A percentile compares a stretch with the other conserved stretches of the same genome.
These are phyloP conservation scores for Chaetodon trifascialis DNA, from an alignment of 2,113 vertebrate genomes.

Conservation along the genomic window DNA sequence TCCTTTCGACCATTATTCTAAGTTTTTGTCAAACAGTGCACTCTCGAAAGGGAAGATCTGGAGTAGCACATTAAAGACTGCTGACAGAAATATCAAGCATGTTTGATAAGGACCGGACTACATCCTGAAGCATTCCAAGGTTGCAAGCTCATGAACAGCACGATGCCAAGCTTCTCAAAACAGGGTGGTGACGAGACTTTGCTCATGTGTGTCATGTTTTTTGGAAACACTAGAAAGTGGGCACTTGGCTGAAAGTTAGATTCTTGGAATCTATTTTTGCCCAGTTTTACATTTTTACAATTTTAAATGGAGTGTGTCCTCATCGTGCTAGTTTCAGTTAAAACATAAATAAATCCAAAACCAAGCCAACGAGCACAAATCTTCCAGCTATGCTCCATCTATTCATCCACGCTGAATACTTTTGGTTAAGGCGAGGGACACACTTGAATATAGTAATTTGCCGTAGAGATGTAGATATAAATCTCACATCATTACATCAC, in stretches of 20 bases:
- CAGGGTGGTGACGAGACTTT: constrained; percentile 10
- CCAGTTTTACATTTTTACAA: not conserved
- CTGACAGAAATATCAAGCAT: not conserved
- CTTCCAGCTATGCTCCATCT: constrained; percentile 9
- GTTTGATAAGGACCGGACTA: not conserved
- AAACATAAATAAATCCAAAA: constrained; percentile 41
- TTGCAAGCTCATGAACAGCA: not conserved
- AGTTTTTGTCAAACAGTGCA: not conserved
- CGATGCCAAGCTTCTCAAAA: not conserved
- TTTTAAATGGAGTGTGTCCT: constrained; percentile 15
- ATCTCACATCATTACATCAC: constrained; percentile 87
- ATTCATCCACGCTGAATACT: constrained; percentile 52
- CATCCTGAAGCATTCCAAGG: constrained; percentile 1
- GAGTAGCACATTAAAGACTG: not conserved
- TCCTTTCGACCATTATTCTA: not conserved
- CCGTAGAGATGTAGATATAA: constrained; percentile 83
- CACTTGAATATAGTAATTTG: constrained; percentile 83
- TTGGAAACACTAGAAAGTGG: not conserved
- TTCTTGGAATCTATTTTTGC: constrained; percentile 12
- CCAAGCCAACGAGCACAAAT: constrained; percentile 35
- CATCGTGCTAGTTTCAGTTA: constrained; percentile 7
- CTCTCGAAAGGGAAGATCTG: not conserved
- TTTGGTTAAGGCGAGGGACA: not conserved
- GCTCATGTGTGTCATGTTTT: not conserved
- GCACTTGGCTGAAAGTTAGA: not conserved